Base-by-base conservation (phyloP, 53 echinoderm and acorn worm genomes). In the Patiria pectinifera region DNA sequence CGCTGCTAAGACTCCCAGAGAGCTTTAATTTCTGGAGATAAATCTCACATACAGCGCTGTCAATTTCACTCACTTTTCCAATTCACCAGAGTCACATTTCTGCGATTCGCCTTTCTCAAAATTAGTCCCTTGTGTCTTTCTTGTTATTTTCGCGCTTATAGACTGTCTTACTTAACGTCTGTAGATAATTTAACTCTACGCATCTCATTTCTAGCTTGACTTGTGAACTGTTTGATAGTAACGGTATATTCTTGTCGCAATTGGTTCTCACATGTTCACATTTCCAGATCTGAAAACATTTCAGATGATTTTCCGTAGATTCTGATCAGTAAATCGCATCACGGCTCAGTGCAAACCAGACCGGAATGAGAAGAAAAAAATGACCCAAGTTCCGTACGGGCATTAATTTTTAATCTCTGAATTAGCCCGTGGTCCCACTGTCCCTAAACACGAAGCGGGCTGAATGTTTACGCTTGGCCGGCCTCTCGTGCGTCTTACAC, bases 401-500 rank as follows among this genome's bases (percentile, higher is more conserved):
- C 71, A 85, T 85, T 21, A 48, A 85, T 85, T 85, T 85, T 85
- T 85, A 70, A 85, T 85, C 85, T 85, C 23, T 22, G 69, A 47
- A 85, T 85, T 85, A 71, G 85, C 85, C 69, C 26, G 18, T 3
- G 85, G 4, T 44, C 35, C 47, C 21, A 69, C 43, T 66, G 7
- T 66, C 60, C 46, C 85, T 66, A 85, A 70, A 85, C 69, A 85
- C 85, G 71, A 43, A 85, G 85, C 21, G 14, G 66, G 66, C 45
- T 47, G 66, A 11, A 16, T 85, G 48, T 69, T 85, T 71, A 71
- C 69, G 85, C 70, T 85, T 70, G 45, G 62, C 62, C 66, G 62
- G 21, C 0, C 6, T 46, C 85, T 69, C 69, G 16, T 69, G 85
- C 85, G 62, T 21, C 59, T 48, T 43, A 62, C 21, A 35, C 45